A percentile compares a stretch with the other conserved stretches of the same genome.
phyloP scores from a whole-genome alignment of 2,113 vertebrate species.

The Hippolais icterina region DNA sequence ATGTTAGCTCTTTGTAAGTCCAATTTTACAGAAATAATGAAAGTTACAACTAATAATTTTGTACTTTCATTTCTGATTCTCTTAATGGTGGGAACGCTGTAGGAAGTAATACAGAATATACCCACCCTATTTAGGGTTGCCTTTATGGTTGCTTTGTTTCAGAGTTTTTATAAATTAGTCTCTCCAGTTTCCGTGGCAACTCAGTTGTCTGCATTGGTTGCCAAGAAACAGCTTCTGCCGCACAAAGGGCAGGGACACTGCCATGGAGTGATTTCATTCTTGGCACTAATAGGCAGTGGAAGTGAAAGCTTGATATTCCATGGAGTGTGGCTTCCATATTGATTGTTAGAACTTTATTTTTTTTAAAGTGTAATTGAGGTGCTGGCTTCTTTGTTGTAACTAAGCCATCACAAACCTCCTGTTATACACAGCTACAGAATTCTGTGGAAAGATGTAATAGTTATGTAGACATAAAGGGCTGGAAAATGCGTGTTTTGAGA shows the following conservation, averaged over 20 bases:
- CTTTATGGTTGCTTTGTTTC: constrained; percentile 70
- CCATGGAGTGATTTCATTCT: constrained; percentile 80
- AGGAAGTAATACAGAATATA: not conserved
- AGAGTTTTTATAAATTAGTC: constrained; percentile 71
- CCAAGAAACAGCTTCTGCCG: constrained; percentile 87
- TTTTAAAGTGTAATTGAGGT: not conserved
- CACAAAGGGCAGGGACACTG: constrained; percentile 77
- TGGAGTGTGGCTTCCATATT: constrained; percentile 53
- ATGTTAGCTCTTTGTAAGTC: not conserved
- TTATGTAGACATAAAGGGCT: not conserved
- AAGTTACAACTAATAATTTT: not conserved
- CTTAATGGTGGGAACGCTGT: not conserved
- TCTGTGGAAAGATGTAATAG: not conserved
- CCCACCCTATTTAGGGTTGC: constrained; percentile 5
- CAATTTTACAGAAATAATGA: not conserved
- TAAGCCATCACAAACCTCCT: not conserved
- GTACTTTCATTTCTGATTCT: not conserved
- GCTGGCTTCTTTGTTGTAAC: not conserved
- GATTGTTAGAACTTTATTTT: constrained; percentile 35
- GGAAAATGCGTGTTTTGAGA: not conserved
- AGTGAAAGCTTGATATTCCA: not conserved
- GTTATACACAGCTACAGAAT: not conserved
- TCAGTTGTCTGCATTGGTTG: constrained; percentile 85
- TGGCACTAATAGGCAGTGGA: constrained; percentile 48
- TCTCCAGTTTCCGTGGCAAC: constrained; percentile 85